Base-by-base conservation (phyloP, 1,140 invertebrate species). In the Mycetomoellerius zeteki region DNA sequence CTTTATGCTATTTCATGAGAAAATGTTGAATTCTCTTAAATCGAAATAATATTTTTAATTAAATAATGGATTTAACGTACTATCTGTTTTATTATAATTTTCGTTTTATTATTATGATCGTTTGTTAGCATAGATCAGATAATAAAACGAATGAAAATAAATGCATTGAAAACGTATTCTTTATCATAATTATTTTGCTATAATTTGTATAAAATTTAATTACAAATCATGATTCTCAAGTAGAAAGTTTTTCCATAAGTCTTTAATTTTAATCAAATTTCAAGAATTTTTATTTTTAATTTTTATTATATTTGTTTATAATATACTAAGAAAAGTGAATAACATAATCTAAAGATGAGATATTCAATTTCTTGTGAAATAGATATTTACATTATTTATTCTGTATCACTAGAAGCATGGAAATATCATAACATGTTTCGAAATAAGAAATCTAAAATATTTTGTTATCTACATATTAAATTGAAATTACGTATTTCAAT, bases 121-220 rank as follows among this genome's bases (percentile, higher is more conserved):
- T 21, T 75, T 30, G 10, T 56, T n/a, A 30, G 54, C 2, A 52
- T 37, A 37, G 0, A 37, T 37, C 5, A 56, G 24, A 54, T 30
- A 30, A 37, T 47, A 37, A 37, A 0, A 37, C 33, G 12, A 1
- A 43, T 6, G 14, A 58, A 58, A 30, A 24, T 47, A 4, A 16
- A 37, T 30, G 50, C 4, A 33, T 33, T 21, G 24, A 47, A 52
- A 21, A 30, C 4, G 16, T 21, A 21, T 7, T 14, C 16, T 33
- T 24, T 71, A n/a, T 69, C 10, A 54, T 47, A n/a, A 43, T 71
- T 1, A 3, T 72, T 72, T 82, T 58, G 3, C 56, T 27, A 14
- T 47, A 81, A 69, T 43, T 3, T 4, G 2, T 60, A 37, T 80
- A 2, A n/a, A 56, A 72, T 72, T 56, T 72, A 58, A 58, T 82